Base-by-base conservation (phyloP, 1,140 invertebrate species). In the Thaumetopoea pityocampa region DNA sequence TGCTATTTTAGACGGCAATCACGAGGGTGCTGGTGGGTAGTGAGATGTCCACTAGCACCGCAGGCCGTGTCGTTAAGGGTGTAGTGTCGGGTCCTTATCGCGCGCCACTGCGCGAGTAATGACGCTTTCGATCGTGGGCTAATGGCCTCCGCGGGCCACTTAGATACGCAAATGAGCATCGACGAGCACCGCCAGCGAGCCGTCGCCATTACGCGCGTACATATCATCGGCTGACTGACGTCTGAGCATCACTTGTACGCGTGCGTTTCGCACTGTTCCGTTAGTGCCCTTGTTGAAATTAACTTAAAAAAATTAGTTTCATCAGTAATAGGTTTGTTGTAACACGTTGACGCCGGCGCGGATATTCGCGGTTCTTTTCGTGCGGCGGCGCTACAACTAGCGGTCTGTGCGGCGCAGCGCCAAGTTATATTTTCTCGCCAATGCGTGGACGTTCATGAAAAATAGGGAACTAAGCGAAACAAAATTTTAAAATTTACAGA, bases 101-200 rank as follows among this genome's bases (percentile, higher is more conserved):
- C 56, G 26, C 44, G 47, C 50, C 67, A 55, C 60, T 52, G 57
- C 59, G 62, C 67, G 59, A 68, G 66, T 83, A 83, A 81, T 69
- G 74, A 76, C 62, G 67, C 60, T 70, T 71, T 69, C 73, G 76
- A 77, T 83, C 71, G 73, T 48, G 38, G 56, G 64, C 71, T 83
- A 83, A 83, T 80, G 77, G 76, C 68, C 66, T 66, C 64, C 63
- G 58, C 59, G 70, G 63, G 55, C 62, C 68, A 76, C 72, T 79
- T 73, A 77, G 76, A 80, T 81, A 83, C 74, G 76, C 76, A 83
- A 83, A 83, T 78, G 79, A 80, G 65, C 79, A 70, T 68, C 73
- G 61, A 62, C 63, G 52, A 77, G 46, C 56, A 42, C 63, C 42
- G 35, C 24, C 41, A 44, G 32, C 47, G 51, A 51, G 35, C 32